Evolutionary conservation across 2,113 vertebrate species (phyloP).

Genomic region (Neodontobutis hainanensis): DNA sequence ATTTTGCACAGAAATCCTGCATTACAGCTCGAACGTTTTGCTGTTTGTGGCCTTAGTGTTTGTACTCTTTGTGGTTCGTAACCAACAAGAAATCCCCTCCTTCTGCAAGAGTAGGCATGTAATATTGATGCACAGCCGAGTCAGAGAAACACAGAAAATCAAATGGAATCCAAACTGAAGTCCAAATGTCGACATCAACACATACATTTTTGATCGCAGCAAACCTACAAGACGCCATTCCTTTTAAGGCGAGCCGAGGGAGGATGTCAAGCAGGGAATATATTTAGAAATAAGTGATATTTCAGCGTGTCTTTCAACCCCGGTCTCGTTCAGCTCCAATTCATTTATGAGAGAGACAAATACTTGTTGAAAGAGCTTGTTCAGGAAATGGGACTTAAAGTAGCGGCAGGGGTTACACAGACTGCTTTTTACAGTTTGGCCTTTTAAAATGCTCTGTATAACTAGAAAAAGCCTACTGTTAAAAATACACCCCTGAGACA

Average conservation of each 20-base stretch:
- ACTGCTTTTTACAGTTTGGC: slow-evolving; percentile 44
- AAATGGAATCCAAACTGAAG: slow-evolving; percentile 70
- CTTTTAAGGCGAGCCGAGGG: slow-evolving; percentile 58
- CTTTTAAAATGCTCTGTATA: slow-evolving; percentile 38
- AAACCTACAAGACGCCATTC: slow-evolving; percentile 53
- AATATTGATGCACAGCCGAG: slow-evolving; percentile 76
- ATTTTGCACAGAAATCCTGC: slow-evolving; percentile 1
- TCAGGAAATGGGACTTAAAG: slow-evolving; percentile 61
- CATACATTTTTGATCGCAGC: slow-evolving; percentile 76
- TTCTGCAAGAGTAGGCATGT: slow-evolving; percentile 62
- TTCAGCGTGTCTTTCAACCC: slow-evolving; percentile 57
- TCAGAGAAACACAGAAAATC: slow-evolving; percentile 66
- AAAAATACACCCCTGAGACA: slow-evolving; percentile 14
- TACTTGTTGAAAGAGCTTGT: slow-evolving; percentile 63
- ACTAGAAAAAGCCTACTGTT: slow-evolving; percentile 40
- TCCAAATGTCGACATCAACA: slow-evolving; percentile 75
- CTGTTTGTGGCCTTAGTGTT: slow-evolving; percentile 63
- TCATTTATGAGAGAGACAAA: slow-evolving; percentile 73
- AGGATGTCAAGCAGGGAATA: slow-evolving; percentile 48
- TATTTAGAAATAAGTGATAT: slow-evolving; percentile 76
- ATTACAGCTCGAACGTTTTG: slow-evolving; percentile 51
- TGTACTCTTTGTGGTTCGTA: slow-evolving; percentile 55
- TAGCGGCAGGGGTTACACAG: slow-evolving; percentile 47
- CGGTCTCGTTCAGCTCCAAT: slow-evolving; percentile 59
- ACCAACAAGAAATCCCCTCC: slow-evolving; percentile 42